Conservation (phyloP, 1,140 invertebrate genomes). For the Nautilus pompilius region DNA sequence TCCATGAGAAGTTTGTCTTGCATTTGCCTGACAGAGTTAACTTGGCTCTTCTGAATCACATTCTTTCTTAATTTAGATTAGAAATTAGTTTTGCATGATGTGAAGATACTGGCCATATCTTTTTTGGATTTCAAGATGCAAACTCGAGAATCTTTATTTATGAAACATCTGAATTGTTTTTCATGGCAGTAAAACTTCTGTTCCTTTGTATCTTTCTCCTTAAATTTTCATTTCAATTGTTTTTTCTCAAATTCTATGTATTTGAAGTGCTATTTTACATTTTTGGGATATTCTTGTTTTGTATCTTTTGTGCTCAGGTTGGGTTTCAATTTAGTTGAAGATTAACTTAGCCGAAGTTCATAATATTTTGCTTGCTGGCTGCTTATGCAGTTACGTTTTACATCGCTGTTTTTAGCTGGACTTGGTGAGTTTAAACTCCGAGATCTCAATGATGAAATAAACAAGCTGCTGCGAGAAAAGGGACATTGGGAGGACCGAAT, state of each 20-base stretch:
- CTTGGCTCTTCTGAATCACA: too few species aligned
- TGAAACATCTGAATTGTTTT: too few species aligned
- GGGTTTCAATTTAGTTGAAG: neutral
- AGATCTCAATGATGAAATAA: constrained; percentile 99
- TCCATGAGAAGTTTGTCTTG: too few species aligned
- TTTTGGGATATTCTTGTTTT: neutral
- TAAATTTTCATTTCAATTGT: too few species aligned
- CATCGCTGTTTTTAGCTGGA: constrained; percentile 68
- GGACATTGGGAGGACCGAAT: constrained; percentile 98
- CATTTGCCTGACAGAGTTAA: too few species aligned
- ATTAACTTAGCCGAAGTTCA: neutral
- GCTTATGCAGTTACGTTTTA: neutral
- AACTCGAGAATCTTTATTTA: too few species aligned
- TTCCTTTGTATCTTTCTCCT: too few species aligned
- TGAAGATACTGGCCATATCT: too few species aligned
- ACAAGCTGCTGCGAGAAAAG: constrained; percentile 90
- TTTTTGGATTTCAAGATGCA: too few species aligned
- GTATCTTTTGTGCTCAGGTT: neutral
- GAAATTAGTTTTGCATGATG: too few species aligned
- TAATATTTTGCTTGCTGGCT: neutral
- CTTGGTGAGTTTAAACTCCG: constrained; percentile 96
- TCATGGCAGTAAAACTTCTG: too few species aligned
- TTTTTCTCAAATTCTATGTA: neutral
- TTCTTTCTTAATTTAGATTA: too few species aligned
- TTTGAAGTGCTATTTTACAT: constrained; percentile 3